Conservation (phyloP, 2,113 vertebrate species). For the Cyphomyrus discorhynchus region DNA sequence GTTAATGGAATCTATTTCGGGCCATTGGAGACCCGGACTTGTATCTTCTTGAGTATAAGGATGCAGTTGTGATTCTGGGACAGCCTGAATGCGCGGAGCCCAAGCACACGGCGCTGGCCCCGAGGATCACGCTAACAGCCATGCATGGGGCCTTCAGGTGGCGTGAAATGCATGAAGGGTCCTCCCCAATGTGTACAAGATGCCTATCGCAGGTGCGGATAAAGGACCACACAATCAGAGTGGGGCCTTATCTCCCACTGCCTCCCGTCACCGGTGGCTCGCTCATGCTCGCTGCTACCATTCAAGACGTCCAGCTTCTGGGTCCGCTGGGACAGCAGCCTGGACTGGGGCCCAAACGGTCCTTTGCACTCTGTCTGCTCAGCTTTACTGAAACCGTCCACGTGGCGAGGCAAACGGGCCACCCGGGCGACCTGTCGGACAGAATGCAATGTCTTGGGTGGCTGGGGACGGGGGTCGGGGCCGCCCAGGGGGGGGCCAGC, state of each 20-base stretch:
- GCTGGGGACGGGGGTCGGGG: not conserved
- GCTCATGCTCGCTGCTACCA: not conserved
- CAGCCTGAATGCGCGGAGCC: not conserved
- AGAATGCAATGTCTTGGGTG: not conserved
- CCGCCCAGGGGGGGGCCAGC: not conserved
- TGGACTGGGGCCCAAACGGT: not conserved
- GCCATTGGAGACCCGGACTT: conserved; percentile 18
- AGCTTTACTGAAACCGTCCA: not conserved
- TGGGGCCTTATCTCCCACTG: not conserved
- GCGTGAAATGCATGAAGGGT: not conserved
- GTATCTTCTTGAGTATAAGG: not conserved
- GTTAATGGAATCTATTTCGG: conserved; percentile 45
- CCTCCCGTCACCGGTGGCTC: not conserved
- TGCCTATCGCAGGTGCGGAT: conserved; percentile 11
- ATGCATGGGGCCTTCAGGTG: not conserved
- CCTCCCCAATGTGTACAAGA: conserved; percentile 16
- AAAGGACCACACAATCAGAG: conserved; percentile 14
- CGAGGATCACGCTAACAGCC: not conserved
- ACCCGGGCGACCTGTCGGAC: not conserved
- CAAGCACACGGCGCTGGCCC: not conserved
- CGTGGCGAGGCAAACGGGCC: not conserved
- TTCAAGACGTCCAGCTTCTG: not conserved
- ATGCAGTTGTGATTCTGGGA: not conserved
- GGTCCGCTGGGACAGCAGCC: not conserved
- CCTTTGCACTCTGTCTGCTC: not conserved